Evolutionary conservation across 2,888 invertebrate species (phyloP).

Genomic region (Meteorus cinctellus): DNA sequence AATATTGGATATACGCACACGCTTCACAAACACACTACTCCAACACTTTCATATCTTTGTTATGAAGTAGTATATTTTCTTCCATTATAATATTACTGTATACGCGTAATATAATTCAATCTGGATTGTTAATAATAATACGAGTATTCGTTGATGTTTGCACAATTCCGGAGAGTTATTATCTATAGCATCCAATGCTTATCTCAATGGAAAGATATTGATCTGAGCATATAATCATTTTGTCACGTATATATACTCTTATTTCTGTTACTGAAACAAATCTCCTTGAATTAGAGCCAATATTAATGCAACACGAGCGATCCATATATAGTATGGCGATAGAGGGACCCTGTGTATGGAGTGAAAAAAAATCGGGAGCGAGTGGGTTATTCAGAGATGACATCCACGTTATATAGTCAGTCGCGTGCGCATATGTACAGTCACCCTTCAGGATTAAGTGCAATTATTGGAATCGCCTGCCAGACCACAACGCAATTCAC

Average conservation of each 20-base stretch:
- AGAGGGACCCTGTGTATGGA: conserved; percentile 14
- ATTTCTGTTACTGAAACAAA: conserved; percentile 67
- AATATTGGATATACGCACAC: background rate
- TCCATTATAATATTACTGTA: background rate
- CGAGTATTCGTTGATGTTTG: too few species aligned
- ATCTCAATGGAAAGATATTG: conserved; percentile 45
- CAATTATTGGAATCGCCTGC: conserved; percentile 69
- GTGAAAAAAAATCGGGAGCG: conserved; percentile 32
- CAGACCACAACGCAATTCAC: conserved; percentile 67
- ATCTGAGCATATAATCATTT: conserved; percentile 36
- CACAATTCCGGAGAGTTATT: too few species aligned
- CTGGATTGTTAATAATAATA: too few species aligned
- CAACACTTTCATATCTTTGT: background rate
- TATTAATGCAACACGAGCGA: conserved; percentile 51
- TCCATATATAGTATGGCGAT: background rate
- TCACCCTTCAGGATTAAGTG: conserved; percentile 67
- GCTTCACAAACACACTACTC: background rate
- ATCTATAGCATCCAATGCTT: conserved; percentile 15
- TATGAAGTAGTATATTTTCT: background rate
- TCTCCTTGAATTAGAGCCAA: conserved; percentile 57
- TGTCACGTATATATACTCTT: conserved; percentile 25
- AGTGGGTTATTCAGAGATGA: conserved; percentile 53
- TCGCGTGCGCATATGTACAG: conserved; percentile 59
- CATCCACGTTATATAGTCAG: conserved; percentile 52
- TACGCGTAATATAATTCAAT: background rate